A percentile compares a stretch with the other conserved stretches of the same genome.
phyloP scores from a whole-genome alignment of 2,797 vertebrate genomes.

The Anas flavirostris region DNA sequence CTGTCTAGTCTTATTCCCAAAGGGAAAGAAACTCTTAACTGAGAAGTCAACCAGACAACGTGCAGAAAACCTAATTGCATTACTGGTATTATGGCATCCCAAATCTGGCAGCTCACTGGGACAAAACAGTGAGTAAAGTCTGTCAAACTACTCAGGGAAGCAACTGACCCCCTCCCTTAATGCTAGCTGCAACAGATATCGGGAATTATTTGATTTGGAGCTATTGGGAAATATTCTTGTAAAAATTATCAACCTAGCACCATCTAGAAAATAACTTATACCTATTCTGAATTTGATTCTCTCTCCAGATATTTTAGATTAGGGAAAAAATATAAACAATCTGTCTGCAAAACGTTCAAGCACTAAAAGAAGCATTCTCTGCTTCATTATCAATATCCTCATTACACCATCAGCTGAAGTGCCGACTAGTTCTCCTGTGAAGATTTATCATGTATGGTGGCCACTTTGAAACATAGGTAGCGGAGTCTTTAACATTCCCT shows the following conservation, averaged over 20 bases:
- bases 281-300: neutral
- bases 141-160: slow-evolving; percentile 40
- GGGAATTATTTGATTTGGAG: neutral
- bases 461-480: slow-evolving; percentile 93
- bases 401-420: slow-evolving; percentile 75
- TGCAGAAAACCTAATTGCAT: slow-evolving; percentile 77
- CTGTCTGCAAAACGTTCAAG: slow-evolving; percentile 40
- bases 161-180: slow-evolving; percentile 41
- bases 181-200: neutral
- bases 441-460: slow-evolving; percentile 87
- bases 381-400: slow-evolving; percentile 78
- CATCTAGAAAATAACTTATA: neutral
- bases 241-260: neutral
- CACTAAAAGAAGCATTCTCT: slow-evolving; percentile 15
- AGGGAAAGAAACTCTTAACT: slow-evolving; percentile 80
- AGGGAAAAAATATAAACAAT: slow-evolving; percentile 25
- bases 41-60: slow-evolving; percentile 82
- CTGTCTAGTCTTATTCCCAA: slow-evolving; percentile 84
- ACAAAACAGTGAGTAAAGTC: slow-evolving; percentile 60
- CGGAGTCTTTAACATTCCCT: slow-evolving; percentile 94
- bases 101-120: slow-evolving; percentile 75
- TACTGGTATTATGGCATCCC: slow-evolving; percentile 73
- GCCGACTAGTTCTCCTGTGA: slow-evolving; percentile 72
- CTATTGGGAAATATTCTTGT: neutral
- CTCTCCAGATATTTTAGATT: slow-evolving; percentile 40